These are phyloP conservation scores for Crotalus helleri DNA, from an alignment of 2,113 vertebrate genomes.

Conservation along the genomic window DNA sequence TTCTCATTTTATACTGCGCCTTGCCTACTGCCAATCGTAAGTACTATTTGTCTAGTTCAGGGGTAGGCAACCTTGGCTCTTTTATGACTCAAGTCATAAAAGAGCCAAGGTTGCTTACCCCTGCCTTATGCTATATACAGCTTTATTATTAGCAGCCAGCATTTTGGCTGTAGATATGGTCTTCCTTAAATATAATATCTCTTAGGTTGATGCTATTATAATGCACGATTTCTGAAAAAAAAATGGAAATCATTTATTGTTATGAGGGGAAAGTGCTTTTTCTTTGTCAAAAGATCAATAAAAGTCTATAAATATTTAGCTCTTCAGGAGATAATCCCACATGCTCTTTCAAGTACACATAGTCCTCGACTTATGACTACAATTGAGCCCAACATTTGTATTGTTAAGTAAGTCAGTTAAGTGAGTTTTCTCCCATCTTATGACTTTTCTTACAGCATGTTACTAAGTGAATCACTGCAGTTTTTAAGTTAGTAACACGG, in stretches of 20 bases:
- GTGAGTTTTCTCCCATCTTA: background rate
- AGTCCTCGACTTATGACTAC: background rate
- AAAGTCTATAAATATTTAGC: background rate
- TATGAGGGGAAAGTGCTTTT: background rate
- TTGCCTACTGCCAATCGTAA: constrained; percentile 98
- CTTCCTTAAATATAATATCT: background rate
- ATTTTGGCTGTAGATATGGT: background rate
- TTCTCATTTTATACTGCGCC: constrained; percentile 95
- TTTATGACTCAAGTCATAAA: too few species aligned
- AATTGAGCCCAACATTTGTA: background rate
- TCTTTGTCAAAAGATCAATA: background rate
- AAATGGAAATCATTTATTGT: background rate
- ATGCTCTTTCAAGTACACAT: background rate
- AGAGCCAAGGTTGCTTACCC: too few species aligned
- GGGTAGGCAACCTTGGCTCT: too few species aligned
- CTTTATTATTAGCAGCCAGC: background rate
- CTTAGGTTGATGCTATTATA: background rate
- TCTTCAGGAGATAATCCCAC: background rate
- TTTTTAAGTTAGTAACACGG: background rate
- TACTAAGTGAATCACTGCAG: background rate
- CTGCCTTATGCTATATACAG: background rate
- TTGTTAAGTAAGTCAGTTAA: background rate
- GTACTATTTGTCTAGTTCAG: constrained; percentile 49
- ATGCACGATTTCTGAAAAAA: background rate
- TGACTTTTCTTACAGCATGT: background rate